Conservation (phyloP, 2,113 vertebrate species). For the Microtus oregoni region DNA sequence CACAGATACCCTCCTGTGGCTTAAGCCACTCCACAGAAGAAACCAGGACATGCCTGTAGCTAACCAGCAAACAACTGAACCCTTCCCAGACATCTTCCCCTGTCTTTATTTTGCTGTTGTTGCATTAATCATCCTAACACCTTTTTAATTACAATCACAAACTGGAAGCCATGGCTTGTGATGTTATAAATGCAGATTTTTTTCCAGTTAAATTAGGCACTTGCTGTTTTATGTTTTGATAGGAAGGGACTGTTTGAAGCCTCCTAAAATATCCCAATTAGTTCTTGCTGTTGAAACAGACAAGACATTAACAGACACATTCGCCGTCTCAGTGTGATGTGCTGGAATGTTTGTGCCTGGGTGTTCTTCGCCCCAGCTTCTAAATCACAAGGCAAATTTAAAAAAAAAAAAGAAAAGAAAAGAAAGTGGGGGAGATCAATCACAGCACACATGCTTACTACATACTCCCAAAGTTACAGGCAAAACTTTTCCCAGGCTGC, state of each 20-base stretch:
- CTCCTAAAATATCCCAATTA: slow-evolving; percentile 77
- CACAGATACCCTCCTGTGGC: background rate
- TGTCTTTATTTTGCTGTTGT: slow-evolving; percentile 58
- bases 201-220: slow-evolving; percentile 64
- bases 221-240: slow-evolving; percentile 70
- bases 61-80: slow-evolving; percentile 9
- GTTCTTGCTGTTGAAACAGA: slow-evolving; percentile 77
- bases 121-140: slow-evolving; percentile 74
- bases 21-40: background rate
- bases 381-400: slow-evolving; percentile 16
- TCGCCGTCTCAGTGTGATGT: slow-evolving; percentile 55
- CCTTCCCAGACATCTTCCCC: slow-evolving; percentile 28
- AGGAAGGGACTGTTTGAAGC: slow-evolving; percentile 72
- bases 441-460: slow-evolving; percentile 46
- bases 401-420: background rate
- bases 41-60: background rate
- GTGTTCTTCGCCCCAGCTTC: slow-evolving; percentile 52
- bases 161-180: slow-evolving; percentile 72
- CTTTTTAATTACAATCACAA: slow-evolving; percentile 76
- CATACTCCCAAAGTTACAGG: slow-evolving; percentile 35
- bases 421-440: background rate
- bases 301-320: slow-evolving; percentile 76
- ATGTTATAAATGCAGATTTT: slow-evolving; percentile 75
- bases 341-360: slow-evolving; percentile 64
- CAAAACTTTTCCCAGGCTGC: slow-evolving; percentile 72